Evolutionary conservation across 2,797 vertebrate genomes (phyloP).

Genomic region (Trachurus trachurus): DNA sequence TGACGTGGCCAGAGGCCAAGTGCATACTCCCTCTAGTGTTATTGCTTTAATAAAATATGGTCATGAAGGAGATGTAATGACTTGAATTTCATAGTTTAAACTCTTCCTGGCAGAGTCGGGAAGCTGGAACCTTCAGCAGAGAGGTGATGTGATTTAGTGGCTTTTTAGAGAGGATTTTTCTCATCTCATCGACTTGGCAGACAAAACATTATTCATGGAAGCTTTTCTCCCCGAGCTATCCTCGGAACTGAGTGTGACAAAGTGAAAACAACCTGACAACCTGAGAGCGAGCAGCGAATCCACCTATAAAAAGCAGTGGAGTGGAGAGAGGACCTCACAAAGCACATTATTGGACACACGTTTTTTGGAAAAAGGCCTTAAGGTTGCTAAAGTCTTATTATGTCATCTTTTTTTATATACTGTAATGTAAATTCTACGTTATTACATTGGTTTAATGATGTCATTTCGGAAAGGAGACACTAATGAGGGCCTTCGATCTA

Average conservation of each 20-base stretch:
- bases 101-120: constrained; percentile 2
- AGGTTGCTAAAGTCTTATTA: neutral
- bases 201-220: constrained; percentile 3
- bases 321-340: neutral
- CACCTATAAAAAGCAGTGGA: neutral
- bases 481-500: neutral
- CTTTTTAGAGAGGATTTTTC: constrained; percentile 11
- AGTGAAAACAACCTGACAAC: neutral
- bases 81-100: neutral
- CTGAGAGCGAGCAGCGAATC: no score
- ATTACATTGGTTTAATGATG: neutral
- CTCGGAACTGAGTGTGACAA: constrained; percentile 1
- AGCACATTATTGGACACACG: neutral
- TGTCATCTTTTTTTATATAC: neutral
- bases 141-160: neutral
- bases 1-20: neutral
- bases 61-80: neutral
- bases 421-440: no score
- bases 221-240: constrained; percentile 11
- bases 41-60: constrained; percentile 17
- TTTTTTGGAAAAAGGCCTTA: neutral
- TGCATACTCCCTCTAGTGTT: neutral
- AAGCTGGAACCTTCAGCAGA: neutral
- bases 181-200: neutral
- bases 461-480: neutral